A percentile compares a stretch with the other conserved stretches of the same genome.
phyloP scores from a whole-genome alignment of 2,797 vertebrate genomes.

The Morelia viridis region DNA sequence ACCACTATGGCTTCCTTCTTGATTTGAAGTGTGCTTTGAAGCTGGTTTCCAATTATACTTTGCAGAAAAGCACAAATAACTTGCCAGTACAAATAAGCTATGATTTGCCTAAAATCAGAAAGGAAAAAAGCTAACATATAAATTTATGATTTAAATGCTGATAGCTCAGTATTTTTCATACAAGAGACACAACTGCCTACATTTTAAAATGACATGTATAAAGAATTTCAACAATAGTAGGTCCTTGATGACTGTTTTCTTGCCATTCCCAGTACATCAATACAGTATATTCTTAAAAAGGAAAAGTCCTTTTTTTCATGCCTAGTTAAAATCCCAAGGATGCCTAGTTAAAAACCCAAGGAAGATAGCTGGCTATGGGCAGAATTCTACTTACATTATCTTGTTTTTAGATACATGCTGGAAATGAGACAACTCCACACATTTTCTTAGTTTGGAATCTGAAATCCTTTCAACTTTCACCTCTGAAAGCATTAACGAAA shows the following conservation, averaged over 20 bases:
- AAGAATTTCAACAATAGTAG: accelerated
- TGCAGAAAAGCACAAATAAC: neutral
- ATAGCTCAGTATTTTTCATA: accelerated
- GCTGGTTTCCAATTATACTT: neutral
- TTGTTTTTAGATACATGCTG: neutral
- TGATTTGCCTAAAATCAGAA: neutral
- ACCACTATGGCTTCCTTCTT: neutral
- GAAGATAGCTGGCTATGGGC: neutral
- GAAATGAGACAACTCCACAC: neutral
- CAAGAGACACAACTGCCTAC: neutral
- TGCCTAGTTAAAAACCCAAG: neutral
- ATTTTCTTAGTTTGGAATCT: neutral
- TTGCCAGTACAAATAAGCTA: neutral
- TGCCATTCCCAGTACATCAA: accelerated
- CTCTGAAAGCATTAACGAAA: neutral
- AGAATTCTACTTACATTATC: neutral
- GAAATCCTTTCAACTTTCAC: neutral
- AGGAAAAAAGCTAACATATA: neutral
- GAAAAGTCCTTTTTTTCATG: neutral
- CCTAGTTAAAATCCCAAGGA: neutral
- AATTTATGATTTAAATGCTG: neutral
- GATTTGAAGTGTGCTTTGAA: neutral
- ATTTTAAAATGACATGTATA: neutral
- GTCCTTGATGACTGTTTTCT: neutral
- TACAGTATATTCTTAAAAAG: neutral